Evolutionary conservation across 2,797 vertebrate genomes (phyloP).

Genomic region (Pyrrhura leucotis): DNA sequence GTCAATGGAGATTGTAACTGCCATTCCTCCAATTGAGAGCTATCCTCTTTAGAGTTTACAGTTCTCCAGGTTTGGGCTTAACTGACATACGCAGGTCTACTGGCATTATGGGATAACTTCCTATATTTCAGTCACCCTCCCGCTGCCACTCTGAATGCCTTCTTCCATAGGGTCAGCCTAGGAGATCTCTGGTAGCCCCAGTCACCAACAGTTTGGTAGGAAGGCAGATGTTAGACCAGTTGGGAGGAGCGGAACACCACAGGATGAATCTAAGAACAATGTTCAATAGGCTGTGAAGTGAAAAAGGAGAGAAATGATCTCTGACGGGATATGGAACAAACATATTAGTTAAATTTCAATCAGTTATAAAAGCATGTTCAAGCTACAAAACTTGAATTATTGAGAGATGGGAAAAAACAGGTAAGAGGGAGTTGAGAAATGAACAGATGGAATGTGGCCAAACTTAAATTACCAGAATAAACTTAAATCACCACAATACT

Average conservation of each 20-base stretch:
- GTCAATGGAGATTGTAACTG: neutral
- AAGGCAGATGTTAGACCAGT: neutral
- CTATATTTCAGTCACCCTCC: neutral
- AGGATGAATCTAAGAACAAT: neutral
- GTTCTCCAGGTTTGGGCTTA: neutral
- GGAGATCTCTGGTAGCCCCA: neutral
- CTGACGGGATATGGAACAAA: neutral
- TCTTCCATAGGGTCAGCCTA: neutral
- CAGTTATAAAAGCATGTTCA: neutral
- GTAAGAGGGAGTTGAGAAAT: neutral
- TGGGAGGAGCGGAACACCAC: neutral
- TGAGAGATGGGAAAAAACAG: neutral
- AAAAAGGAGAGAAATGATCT: neutral
- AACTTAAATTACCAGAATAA: neutral
- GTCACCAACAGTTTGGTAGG: neutral
- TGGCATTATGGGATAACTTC: neutral
- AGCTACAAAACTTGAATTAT: neutral
- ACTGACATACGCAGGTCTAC: fast-evolving
- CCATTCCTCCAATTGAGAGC: neutral
- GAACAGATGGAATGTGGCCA: neutral
- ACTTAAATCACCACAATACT: neutral
- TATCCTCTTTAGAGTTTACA: neutral
- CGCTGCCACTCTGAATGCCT: neutral
- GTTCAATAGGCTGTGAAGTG: neutral
- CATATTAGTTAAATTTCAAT: neutral